These are phyloP conservation scores for Brachycybe producta DNA, from an alignment of 2,888 invertebrate genomes.

Conservation along the genomic window DNA sequence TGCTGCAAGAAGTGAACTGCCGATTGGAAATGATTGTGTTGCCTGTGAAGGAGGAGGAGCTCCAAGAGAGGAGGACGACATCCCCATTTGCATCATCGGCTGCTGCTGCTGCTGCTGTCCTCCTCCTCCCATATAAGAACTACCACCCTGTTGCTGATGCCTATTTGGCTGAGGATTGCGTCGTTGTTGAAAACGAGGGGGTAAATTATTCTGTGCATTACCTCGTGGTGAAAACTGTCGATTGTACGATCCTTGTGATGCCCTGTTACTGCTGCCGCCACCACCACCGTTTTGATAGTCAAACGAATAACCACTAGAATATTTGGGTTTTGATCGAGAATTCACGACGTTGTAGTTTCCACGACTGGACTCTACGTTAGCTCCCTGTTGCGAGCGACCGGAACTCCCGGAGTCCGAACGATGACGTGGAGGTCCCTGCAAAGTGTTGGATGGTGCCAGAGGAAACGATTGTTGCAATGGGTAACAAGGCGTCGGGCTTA, in stretches of 20 bases:
- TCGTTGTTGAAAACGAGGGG: background rate
- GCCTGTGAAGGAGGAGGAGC: background rate
- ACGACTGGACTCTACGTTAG: too few species aligned
- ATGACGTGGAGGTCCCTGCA: background rate
- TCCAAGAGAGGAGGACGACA: background rate
- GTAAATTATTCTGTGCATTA: background rate
- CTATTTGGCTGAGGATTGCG: background rate
- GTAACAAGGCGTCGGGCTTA: background rate
- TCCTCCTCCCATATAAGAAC: background rate
- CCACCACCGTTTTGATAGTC: background rate
- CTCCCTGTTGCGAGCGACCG: slow-evolving; percentile 1
- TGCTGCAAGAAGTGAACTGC: background rate
- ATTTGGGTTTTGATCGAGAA: background rate
- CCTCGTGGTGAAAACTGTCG: background rate
- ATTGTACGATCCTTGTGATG: too few species aligned
- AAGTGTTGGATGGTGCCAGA: background rate
- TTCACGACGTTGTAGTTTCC: background rate
- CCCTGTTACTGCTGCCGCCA: background rate
- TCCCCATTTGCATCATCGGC: slow-evolving; percentile 1
- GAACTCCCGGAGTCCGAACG: slow-evolving; percentile 12
- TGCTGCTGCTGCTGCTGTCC: too few species aligned
- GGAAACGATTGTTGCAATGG: background rate
- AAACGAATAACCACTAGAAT: background rate
- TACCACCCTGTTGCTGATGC: background rate
- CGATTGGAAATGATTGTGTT: background rate